Evolutionary conservation across 1,140 invertebrate species (phyloP).

Genomic region (Drosophila rufa): DNA sequence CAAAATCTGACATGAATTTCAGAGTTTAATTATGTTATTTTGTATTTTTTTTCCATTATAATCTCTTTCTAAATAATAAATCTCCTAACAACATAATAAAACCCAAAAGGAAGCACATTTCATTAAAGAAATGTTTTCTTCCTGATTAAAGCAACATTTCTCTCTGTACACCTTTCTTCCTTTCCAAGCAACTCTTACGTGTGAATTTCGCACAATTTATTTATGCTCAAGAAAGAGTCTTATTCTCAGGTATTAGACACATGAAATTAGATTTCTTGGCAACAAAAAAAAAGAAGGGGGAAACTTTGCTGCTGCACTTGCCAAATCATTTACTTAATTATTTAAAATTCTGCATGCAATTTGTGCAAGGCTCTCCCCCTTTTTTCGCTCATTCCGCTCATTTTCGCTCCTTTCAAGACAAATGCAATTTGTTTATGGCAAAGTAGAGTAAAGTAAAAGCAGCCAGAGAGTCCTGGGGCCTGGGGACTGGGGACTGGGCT

Average conservation of each 20-base stretch:
- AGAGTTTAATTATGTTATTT: background rate
- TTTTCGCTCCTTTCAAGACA: slow-evolving; percentile 19
- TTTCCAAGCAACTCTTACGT: slow-evolving; percentile 16
- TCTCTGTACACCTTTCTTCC: background rate
- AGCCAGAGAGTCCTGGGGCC: slow-evolving; percentile 3
- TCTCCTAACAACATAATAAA: no score
- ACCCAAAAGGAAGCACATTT: no score
- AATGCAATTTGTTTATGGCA: slow-evolving; percentile 51
- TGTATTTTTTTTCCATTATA: background rate
- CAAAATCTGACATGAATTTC: background rate
- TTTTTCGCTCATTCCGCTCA: background rate
- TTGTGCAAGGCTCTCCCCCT: slow-evolving; percentile 1
- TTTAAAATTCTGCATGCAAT: slow-evolving; percentile 67
- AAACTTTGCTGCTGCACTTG: slow-evolving; percentile 1
- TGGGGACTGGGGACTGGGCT: slow-evolving; percentile 19
- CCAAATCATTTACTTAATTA: slow-evolving; percentile 63
- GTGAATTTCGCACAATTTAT: slow-evolving; percentile 62
- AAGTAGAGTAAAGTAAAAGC: slow-evolving; percentile 18
- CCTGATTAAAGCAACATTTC: background rate
- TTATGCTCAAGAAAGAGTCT: slow-evolving; percentile 46
- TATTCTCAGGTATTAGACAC: slow-evolving; percentile 41
- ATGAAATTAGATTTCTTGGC: slow-evolving; percentile 49
- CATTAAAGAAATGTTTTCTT: background rate
- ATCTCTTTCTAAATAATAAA: no score
- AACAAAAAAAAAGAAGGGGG: background rate